These are phyloP conservation scores for Microtus obscurus DNA, from an alignment of 2,797 vertebrate genomes.

Conservation along the genomic window DNA sequence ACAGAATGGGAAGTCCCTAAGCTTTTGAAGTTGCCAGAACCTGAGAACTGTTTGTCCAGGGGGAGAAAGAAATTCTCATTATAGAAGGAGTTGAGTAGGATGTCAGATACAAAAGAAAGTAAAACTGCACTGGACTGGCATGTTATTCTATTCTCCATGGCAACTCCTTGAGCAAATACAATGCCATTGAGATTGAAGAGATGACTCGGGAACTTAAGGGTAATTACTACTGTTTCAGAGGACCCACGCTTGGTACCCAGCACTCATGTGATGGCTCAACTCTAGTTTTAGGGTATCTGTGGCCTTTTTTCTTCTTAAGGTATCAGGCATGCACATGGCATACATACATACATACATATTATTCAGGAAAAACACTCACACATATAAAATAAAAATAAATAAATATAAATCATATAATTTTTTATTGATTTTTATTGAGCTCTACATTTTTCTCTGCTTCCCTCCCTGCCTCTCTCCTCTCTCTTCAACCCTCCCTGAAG, in stretches of 20 bases:
- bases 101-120: not conserved
- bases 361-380: not conserved
- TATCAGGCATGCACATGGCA: not conserved
- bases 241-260: not conserved
- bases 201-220: no score
- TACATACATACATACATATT: not conserved
- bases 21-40: not conserved
- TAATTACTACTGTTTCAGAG: not conserved
- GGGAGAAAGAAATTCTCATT: not conserved
- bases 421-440: no score
- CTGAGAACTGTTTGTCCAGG: not conserved
- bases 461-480: no score
- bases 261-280: not conserved
- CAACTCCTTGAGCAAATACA: not conserved
- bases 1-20: not conserved
- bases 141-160: not conserved
- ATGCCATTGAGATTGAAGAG: not conserved
- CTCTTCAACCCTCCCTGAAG: rapidly evolving
- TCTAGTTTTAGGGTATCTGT: not conserved
- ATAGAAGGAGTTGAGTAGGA: not conserved
- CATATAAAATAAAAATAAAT: not conserved
- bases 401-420: not conserved
- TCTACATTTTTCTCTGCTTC: no score
- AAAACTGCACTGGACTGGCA: not conserved
- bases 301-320: not conserved